Evolutionary conservation across 2,113 vertebrate genomes (phyloP).

Genomic region (Nymphicus hollandicus): DNA sequence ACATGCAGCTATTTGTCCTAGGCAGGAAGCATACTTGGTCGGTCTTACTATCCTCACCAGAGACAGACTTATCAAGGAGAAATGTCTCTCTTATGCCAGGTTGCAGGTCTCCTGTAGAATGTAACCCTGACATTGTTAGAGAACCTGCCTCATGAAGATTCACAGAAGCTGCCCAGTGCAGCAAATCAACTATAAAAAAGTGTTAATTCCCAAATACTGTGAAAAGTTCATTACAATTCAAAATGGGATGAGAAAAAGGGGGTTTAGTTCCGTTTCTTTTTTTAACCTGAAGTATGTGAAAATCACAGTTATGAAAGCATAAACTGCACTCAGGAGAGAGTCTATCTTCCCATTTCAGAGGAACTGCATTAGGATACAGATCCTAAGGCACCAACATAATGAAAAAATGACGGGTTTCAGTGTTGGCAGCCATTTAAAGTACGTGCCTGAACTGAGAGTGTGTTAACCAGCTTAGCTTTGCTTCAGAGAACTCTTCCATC

Average conservation of each 20-base stretch:
- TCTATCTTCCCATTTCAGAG: neutral
- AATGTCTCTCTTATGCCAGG: neutral
- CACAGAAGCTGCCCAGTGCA: neutral
- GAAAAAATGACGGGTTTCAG: slow-evolving; percentile 8
- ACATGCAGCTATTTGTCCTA: neutral
- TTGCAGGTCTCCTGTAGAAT: neutral
- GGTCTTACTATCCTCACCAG: neutral
- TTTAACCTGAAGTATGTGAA: neutral
- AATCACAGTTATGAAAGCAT: neutral
- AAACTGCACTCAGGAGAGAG: neutral
- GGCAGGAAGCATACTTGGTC: neutral
- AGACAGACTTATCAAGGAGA: neutral
- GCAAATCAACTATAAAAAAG: neutral
- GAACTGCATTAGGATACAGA: neutral
- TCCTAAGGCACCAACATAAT: slow-evolving; percentile 22
- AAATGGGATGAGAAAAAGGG: neutral
- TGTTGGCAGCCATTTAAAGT: neutral
- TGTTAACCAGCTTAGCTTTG: neutral
- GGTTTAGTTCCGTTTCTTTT: neutral
- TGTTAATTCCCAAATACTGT: neutral
- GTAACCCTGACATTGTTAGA: neutral
- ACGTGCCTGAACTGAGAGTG: neutral
- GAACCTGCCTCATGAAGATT: neutral
- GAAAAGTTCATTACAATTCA: neutral
- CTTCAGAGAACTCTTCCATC: neutral